Evolutionary conservation across 2,113 vertebrate species (phyloP).

Genomic region (Stigmatopora argus): DNA sequence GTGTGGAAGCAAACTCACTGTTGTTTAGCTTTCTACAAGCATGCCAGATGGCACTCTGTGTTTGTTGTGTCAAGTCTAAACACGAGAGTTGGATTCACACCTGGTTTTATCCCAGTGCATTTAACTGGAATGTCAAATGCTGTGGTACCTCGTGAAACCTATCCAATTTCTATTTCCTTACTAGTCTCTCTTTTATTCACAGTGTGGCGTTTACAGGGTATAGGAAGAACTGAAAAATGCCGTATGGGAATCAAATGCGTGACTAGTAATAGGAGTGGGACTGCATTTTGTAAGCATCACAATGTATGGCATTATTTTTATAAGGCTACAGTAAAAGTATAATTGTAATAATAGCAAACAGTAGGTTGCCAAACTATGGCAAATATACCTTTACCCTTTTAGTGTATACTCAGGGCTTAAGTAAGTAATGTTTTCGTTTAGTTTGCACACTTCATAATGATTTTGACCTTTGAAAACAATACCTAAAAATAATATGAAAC

Average conservation of each 20-base stretch:
- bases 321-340: too few species aligned
- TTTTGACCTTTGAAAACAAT: background rate
- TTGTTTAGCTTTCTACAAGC: slow-evolving; percentile 38
- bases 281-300: too few species aligned
- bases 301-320: too few species aligned
- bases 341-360: too few species aligned
- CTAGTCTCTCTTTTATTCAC: slow-evolving; percentile 6
- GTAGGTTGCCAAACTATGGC: too few species aligned
- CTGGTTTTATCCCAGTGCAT: slow-evolving; percentile 52
- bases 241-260: background rate
- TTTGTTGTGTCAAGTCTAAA: slow-evolving; percentile 58
- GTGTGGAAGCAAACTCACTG: slow-evolving; percentile 24
- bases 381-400: too few species aligned
- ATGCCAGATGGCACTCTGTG: slow-evolving; percentile 56
- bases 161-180: slow-evolving; percentile 8
- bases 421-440: background rate
- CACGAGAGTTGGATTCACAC: slow-evolving; percentile 59
- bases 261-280: too few species aligned
- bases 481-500: too few species aligned
- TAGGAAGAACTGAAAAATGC: background rate
- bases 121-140: slow-evolving; percentile 54
- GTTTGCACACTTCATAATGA: background rate
- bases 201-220: background rate
- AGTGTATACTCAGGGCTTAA: too few species aligned
- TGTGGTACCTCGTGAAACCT: slow-evolving; percentile 15